Percentiles rank a stretch among this genome's conserved stretches.
Conservation (phyloP, 2,888 invertebrate species). For the Andrena praecox region DNA sequence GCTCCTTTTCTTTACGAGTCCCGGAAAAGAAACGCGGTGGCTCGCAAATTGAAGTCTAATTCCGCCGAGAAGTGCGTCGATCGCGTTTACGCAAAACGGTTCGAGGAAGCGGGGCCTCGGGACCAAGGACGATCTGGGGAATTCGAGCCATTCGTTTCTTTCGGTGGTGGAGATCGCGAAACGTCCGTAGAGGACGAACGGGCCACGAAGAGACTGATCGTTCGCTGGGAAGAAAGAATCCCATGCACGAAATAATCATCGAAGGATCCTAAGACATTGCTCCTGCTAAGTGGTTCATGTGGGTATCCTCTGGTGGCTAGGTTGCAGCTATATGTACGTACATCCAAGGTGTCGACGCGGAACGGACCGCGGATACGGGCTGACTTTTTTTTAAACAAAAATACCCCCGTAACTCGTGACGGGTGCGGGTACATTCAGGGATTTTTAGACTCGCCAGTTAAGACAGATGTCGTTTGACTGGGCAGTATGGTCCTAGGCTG, state of each 20-base stretch:
- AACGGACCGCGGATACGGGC: constrained; percentile 64
- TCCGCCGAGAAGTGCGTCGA: constrained; percentile 32
- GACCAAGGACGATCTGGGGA: neutral
- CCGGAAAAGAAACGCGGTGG: constrained; percentile 63
- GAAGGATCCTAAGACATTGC: constrained; percentile 5
- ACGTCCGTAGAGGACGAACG: neutral
- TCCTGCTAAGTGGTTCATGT: constrained; percentile 54
- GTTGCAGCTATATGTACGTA: constrained; percentile 65
- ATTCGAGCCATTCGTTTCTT: neutral
- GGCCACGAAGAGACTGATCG: no score
- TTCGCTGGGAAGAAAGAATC: neutral
- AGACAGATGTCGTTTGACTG: constrained; percentile 51
- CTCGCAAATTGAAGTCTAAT: constrained; percentile 72
- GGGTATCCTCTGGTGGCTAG: constrained; percentile 56
- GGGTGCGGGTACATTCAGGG: constrained; percentile 77
- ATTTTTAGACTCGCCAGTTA: constrained; percentile 46
- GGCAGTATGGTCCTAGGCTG: neutral
- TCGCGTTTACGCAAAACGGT: constrained; percentile 9
- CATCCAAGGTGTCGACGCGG: constrained; percentile 75
- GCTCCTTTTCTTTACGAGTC: constrained; percentile 67
- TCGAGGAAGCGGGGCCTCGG: neutral
- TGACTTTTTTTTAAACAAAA: constrained; percentile 65
- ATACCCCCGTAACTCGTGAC: constrained; percentile 66
- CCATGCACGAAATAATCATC: neutral
- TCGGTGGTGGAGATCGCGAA: neutral